Percentiles rank a stretch among this genome's conserved stretches.
Evolutionary conservation across 2,888 invertebrate species (phyloP).

Genomic region (Hirtodrosophila confusa): DNA sequence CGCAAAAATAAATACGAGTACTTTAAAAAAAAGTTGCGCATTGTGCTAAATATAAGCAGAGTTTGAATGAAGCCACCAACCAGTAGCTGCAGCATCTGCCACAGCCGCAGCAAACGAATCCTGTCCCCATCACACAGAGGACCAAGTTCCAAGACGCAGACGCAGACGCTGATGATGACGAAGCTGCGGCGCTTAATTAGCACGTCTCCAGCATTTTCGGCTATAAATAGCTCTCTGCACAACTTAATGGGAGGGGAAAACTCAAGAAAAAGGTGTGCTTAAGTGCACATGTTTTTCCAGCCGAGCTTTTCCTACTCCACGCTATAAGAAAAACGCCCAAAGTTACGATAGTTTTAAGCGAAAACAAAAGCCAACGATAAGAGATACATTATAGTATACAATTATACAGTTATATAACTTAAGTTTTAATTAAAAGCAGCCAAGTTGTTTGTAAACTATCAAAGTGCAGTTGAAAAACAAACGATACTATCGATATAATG

Average conservation of each 20-base stretch:
- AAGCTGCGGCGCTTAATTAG: slow-evolving; percentile 50
- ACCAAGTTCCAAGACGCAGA: neutral
- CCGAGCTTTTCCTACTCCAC: neutral
- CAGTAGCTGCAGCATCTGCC: slow-evolving; percentile 33
- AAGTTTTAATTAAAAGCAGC: no score
- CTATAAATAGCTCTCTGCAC: slow-evolving; percentile 38
- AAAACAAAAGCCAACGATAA: no score
- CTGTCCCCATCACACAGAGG: slow-evolving; percentile 30
- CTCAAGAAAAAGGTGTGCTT: slow-evolving; percentile 21
- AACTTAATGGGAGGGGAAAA: slow-evolving; percentile 13
- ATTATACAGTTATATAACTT: no score
- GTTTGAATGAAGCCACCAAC: slow-evolving; percentile 13
- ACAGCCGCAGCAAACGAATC: slow-evolving; percentile 22
- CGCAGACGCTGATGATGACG: slow-evolving; percentile 24
- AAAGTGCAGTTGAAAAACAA: no score
- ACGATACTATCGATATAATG: no score
- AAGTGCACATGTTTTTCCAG: slow-evolving; percentile 20
- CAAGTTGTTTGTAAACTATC: no score
- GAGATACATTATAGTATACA: no score
- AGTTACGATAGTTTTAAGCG: no score
- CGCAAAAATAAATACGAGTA: neutral
- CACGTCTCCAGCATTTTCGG: slow-evolving; percentile 40
- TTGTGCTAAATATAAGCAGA: slow-evolving; percentile 55
- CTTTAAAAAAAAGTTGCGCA: slow-evolving; percentile 34
- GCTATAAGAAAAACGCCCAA: no score